Evolutionary conservation across 2,888 invertebrate species (phyloP).

Genomic region (Pardosa pseudoannulata): DNA sequence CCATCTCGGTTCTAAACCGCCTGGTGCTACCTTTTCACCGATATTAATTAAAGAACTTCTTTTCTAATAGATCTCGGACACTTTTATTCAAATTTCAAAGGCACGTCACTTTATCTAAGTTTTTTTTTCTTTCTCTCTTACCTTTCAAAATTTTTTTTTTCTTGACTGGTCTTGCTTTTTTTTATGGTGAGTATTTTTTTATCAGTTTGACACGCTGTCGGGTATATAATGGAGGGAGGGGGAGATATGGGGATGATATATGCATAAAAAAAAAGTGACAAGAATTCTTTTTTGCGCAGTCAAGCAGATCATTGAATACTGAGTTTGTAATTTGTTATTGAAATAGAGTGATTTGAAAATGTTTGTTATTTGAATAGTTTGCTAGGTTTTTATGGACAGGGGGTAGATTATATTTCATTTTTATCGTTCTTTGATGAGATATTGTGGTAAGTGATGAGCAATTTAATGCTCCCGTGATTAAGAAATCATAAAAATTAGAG

Average conservation of each 20-base stretch:
- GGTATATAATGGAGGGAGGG: slow-evolving; percentile 14
- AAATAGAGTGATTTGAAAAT: slow-evolving; percentile 7
- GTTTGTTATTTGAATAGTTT: background rate
- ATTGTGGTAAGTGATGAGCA: background rate
- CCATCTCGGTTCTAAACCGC: background rate
- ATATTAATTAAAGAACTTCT: slow-evolving; percentile 63
- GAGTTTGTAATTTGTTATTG: slow-evolving; percentile 15
- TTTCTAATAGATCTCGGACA: slow-evolving; percentile 62
- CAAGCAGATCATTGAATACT: slow-evolving; percentile 2
- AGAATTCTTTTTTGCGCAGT: background rate
- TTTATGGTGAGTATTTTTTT: background rate
- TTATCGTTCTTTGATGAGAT: background rate
- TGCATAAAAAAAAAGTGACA: slow-evolving; percentile 23
- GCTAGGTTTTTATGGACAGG: background rate
- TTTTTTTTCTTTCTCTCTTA: background rate
- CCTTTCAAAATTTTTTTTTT: background rate
- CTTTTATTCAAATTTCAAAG: slow-evolving; percentile 62
- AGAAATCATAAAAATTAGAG: too few species aligned
- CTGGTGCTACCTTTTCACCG: slow-evolving; percentile 35
- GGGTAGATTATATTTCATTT: background rate
- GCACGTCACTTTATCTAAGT: slow-evolving; percentile 32
- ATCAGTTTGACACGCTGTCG: slow-evolving; percentile 38
- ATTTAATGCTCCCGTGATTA: too few species aligned
- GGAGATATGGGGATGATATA: background rate
- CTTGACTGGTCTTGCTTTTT: background rate